Evolutionary conservation across 1,140 invertebrate genomes (phyloP).

Genomic region (Drosophila repletoides): DNA sequence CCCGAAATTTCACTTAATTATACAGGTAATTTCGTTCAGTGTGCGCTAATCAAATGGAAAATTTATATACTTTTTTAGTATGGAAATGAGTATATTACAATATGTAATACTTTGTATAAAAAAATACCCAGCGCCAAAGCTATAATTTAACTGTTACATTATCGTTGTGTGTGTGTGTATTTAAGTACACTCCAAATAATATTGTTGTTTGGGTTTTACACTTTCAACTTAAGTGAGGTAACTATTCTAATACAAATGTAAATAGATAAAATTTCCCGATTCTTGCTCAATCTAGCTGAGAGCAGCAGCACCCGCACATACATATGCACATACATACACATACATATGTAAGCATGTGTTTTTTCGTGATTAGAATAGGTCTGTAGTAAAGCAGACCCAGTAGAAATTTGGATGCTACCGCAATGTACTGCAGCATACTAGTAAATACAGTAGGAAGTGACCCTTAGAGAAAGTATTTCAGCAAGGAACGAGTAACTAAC

Average conservation of each 20-base stretch:
- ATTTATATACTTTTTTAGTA: conserved; percentile 47
- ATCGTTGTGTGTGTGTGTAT: background rate
- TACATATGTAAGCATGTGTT: background rate
- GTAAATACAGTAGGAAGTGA: too few relatives aligned
- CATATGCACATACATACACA: background rate
- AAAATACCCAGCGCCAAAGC: conserved; percentile 5
- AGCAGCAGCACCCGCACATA: background rate
- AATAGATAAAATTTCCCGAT: conserved; percentile 19
- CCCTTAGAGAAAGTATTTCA: too few relatives aligned
- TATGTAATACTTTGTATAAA: conserved; percentile 13
- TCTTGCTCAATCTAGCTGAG: background rate
- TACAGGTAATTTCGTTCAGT: conserved; percentile 19
- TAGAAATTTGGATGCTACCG: too few relatives aligned
- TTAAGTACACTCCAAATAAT: conserved; percentile 3
- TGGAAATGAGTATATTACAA: conserved; percentile 58
- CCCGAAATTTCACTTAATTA: background rate
- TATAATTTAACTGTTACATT: conserved; percentile 18
- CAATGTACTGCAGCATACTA: too few relatives aligned
- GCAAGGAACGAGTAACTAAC: too few relatives aligned
- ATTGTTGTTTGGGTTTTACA: conserved; percentile 9
- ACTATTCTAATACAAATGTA: conserved; percentile 12
- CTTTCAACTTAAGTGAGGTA: background rate
- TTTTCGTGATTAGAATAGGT: conserved; percentile 20
- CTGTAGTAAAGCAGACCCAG: background rate
- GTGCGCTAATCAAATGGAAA: conserved; percentile 49